Percentiles rank a stretch among this genome's conserved stretches.
These are phyloP conservation scores for Ceratina japonica DNA, from an alignment of 1,140 invertebrate genomes.

Conservation along the genomic window DNA sequence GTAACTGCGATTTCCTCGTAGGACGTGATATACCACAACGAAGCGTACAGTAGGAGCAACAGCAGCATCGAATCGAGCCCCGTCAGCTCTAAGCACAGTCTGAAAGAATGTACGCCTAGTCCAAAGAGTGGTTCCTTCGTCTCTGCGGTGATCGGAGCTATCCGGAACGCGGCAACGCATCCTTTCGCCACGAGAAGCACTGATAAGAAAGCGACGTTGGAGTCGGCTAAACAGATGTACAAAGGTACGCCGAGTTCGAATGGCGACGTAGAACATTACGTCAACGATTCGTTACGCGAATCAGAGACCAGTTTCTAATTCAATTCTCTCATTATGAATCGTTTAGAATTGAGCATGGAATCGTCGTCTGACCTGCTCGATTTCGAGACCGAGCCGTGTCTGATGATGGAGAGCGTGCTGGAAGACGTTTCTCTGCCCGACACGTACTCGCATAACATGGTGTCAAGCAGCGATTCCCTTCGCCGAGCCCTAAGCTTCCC, in stretches of 20 bases:
- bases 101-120: slow-evolving; percentile 80
- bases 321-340: not conserved
- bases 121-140: slow-evolving; percentile 84
- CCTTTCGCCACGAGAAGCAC: slow-evolving; percentile 74
- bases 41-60: slow-evolving; percentile 84
- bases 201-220: slow-evolving; percentile 68
- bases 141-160: slow-evolving; percentile 84
- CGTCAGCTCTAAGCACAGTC: slow-evolving; percentile 79
- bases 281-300: too few relatives aligned
- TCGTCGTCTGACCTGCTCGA: slow-evolving; percentile 85
- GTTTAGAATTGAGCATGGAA: slow-evolving; percentile 73
- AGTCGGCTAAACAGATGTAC: slow-evolving; percentile 68
- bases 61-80: slow-evolving; percentile 82
- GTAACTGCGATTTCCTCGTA: slow-evolving; percentile 61
- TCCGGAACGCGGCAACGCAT: slow-evolving; percentile 82
- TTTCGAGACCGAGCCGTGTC: slow-evolving; percentile 88
- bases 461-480: slow-evolving; percentile 81
- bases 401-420: slow-evolving; percentile 87
- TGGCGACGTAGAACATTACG: too few relatives aligned
- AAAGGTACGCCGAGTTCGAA: slow-evolving; percentile 64
- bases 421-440: slow-evolving; percentile 84
- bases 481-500: slow-evolving; percentile 74
- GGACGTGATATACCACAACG: slow-evolving; percentile 88
- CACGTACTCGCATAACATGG: slow-evolving; percentile 85
- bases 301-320: too few relatives aligned